Conservation (phyloP, 2,888 invertebrate species). For the Eupithecia pulchellata region DNA sequence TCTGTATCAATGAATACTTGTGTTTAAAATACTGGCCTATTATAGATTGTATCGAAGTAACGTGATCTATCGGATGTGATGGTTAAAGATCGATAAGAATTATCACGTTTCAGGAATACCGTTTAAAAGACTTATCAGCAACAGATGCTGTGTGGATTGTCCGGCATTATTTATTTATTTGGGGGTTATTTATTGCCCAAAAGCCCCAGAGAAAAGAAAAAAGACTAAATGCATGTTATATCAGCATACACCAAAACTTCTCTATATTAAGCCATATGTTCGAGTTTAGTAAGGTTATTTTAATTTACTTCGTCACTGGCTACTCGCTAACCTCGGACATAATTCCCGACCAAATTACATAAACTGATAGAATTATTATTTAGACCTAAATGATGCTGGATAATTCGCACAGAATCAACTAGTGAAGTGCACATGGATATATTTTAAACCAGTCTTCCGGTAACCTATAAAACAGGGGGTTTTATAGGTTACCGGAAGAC, state of each 20-base stretch:
- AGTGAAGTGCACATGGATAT: no score
- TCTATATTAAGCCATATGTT: background rate
- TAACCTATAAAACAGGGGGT: no score
- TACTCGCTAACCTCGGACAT: background rate
- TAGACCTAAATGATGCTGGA: no score
- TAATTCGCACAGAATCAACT: no score
- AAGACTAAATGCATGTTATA: no score
- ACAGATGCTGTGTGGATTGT: no score
- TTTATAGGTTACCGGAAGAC: background rate
- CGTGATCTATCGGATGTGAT: conserved; percentile 6
- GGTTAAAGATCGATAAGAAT: conserved; percentile 13
- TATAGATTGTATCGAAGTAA: background rate
- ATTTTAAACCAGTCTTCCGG: no score
- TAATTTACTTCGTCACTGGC: background rate
- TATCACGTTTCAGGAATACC: conserved; percentile 14
- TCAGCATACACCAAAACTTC: background rate
- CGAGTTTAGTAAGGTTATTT: background rate
- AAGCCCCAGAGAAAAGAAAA: no score
- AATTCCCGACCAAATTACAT: background rate
- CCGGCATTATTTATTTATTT: no score
- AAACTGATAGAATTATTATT: no score
- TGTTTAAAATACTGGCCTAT: background rate
- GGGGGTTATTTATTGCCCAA: no score
- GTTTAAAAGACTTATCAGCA: no score
- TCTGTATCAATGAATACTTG: background rate